These are phyloP conservation scores for Tridacna crocea DNA, from an alignment of 2,888 invertebrate genomes.

Conservation along the genomic window DNA sequence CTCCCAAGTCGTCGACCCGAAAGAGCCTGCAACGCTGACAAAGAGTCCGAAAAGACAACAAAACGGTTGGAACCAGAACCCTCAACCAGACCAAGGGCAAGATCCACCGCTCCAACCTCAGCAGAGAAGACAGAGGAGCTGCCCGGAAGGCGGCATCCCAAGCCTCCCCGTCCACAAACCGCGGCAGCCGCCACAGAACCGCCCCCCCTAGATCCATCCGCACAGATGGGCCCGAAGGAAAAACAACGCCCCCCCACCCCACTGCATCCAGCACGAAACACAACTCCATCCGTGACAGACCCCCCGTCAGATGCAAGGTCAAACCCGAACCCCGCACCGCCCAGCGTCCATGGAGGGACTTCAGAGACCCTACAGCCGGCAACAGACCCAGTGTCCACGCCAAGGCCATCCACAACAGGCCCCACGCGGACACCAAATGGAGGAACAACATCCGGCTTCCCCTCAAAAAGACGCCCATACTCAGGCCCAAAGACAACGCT, in stretches of 20 bases:
- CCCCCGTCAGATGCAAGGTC: conserved; percentile 9
- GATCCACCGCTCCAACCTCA: conserved; percentile 24
- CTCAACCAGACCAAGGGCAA: conserved; percentile 14
- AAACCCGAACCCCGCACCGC: conserved; percentile 13
- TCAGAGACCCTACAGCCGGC: neutral
- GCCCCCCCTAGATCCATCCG: conserved; percentile 39
- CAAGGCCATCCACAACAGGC: neutral
- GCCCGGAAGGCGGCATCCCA: conserved; percentile 15
- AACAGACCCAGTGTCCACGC: too few species aligned
- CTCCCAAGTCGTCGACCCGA: neutral
- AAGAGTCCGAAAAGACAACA: too few species aligned
- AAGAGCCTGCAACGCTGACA: too few species aligned
- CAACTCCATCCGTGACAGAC: conserved; percentile 4
- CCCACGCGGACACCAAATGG: conserved; percentile 21
- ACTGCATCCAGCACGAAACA: neutral
- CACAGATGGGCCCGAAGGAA: conserved; percentile 13
- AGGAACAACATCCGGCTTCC: neutral
- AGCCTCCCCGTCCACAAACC: neutral
- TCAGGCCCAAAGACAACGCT: conserved; percentile 17
- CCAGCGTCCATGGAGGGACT: too few species aligned
- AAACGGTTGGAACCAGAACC: neutral
- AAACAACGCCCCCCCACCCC: neutral
- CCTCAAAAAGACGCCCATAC: neutral
- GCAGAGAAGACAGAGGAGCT: conserved; percentile 34
- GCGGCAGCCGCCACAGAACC: conserved; percentile 10